A percentile compares a stretch with the other conserved stretches of the same genome.
phyloP scores from a whole-genome alignment of 2,797 vertebrate genomes.

The Leptoclinus maculatus region DNA sequence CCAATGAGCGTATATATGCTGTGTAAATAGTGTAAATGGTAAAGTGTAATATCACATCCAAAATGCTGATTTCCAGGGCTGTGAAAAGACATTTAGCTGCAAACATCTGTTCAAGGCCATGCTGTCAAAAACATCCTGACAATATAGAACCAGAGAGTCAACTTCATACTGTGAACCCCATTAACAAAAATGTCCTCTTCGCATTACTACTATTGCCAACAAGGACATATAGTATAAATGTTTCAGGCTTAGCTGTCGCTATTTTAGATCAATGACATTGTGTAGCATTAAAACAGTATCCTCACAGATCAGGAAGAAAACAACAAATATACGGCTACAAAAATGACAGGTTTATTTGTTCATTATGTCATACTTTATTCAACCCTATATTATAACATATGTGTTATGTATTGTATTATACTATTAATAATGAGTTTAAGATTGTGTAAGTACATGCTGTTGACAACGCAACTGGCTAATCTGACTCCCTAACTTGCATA shows the following conservation, averaged over 20 bases:
- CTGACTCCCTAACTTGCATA: background rate
- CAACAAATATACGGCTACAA: background rate
- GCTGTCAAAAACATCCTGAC: background rate
- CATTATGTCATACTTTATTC: no score
- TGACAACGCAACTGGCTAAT: background rate
- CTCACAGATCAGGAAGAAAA: no score
- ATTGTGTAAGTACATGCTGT: background rate
- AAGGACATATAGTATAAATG: background rate
- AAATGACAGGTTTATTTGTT: background rate
- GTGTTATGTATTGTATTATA: background rate
- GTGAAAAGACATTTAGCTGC: slow-evolving; percentile 4
- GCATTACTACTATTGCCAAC: background rate
- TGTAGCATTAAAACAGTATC: background rate
- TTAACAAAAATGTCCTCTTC: background rate
- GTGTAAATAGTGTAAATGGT: background rate
- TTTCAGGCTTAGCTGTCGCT: background rate
- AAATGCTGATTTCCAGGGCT: background rate
- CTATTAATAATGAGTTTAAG: background rate
- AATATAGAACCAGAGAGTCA: background rate
- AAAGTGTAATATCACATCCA: slow-evolving; percentile 11
- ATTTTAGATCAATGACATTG: no score
- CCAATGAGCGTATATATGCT: slow-evolving; percentile 4
- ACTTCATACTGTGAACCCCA: background rate
- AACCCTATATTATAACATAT: no score
- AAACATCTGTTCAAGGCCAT: slow-evolving; percentile 3